These are phyloP conservation scores for Adrianichthys oophorus DNA, from an alignment of 2,797 vertebrate genomes.

Conservation along the genomic window DNA sequence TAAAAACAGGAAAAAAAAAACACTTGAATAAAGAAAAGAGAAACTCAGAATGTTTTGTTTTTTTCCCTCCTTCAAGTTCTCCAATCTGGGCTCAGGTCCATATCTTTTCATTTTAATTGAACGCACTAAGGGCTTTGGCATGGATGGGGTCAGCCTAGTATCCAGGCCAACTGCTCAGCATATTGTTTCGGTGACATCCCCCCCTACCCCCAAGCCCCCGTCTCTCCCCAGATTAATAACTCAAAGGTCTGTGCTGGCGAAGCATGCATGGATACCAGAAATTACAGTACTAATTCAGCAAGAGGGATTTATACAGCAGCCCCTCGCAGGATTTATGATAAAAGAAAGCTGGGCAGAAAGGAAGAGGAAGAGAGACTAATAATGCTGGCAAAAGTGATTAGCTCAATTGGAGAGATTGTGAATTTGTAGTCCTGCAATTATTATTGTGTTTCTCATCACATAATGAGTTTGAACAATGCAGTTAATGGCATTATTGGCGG, in stretches of 20 bases:
- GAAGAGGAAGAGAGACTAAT: slow-evolving; percentile 61
- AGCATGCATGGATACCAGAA: slow-evolving; percentile 68
- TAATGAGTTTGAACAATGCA: slow-evolving; percentile 83
- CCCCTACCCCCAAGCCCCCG: not conserved
- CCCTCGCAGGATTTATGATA: slow-evolving; percentile 70
- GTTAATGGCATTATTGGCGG: slow-evolving; percentile 84
- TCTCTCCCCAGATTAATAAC: slow-evolving; percentile 71
- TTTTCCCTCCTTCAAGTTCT: slow-evolving; percentile 23
- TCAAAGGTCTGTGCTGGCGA: slow-evolving; percentile 66
- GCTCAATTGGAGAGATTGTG: slow-evolving; percentile 76
- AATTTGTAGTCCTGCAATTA: slow-evolving; percentile 78
- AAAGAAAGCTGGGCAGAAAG: slow-evolving; percentile 35
- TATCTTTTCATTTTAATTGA: slow-evolving; percentile 66
- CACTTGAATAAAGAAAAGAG: slow-evolving; percentile 24
- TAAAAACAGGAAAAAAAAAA: slow-evolving; percentile 9
- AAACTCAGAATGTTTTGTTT: not conserved
- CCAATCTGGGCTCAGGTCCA: slow-evolving; percentile 53
- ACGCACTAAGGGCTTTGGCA: slow-evolving; percentile 58
- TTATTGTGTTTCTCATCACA: slow-evolving; percentile 80
- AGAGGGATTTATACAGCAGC: slow-evolving; percentile 65
- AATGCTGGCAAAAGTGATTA: slow-evolving; percentile 76
- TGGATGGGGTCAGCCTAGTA: slow-evolving; percentile 56
- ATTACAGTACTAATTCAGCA: slow-evolving; percentile 77
- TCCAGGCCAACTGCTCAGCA: slow-evolving; percentile 64
- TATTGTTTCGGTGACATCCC: slow-evolving; percentile 75